These are phyloP conservation scores for Gymnoscopelus microlampas DNA, from an alignment of 2,797 vertebrate genomes.

Conservation along the genomic window DNA sequence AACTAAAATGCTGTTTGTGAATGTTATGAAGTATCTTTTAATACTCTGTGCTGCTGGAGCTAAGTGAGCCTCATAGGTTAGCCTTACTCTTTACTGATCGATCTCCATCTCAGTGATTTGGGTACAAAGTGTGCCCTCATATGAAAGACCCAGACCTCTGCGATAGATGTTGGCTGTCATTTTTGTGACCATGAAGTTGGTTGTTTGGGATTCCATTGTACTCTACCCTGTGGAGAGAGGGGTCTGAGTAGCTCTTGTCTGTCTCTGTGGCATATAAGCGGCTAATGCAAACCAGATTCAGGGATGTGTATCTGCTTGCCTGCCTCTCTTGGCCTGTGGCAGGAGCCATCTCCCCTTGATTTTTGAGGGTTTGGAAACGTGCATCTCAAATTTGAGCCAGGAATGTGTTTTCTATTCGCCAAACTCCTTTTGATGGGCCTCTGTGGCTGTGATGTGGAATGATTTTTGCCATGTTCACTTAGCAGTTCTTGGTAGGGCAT, in stretches of 20 bases:
- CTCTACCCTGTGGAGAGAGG: constrained; percentile 12
- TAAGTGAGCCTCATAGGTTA: too few relatives aligned
- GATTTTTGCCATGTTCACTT: constrained; percentile 13
- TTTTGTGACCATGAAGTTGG: constrained; percentile 1
- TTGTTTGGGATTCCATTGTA: constrained; percentile 20
- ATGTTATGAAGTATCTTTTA: too few relatives aligned
- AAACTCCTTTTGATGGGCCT: constrained; percentile 27
- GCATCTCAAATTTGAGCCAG: constrained; percentile 30
- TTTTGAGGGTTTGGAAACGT: constrained; percentile 40
- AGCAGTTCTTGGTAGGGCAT: constrained; percentile 9
- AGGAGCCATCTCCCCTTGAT: constrained; percentile 23
- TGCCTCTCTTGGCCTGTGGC: constrained; percentile 31
- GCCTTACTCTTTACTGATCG: neutral
- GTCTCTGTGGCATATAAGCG: constrained; percentile 20
- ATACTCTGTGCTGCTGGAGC: too few relatives aligned
- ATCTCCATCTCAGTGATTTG: neutral
- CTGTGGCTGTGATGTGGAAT: constrained; percentile 25
- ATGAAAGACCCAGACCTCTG: neutral
- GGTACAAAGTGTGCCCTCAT: neutral
- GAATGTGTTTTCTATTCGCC: constrained; percentile 41
- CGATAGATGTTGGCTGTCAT: neutral
- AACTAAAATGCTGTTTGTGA: too few relatives aligned
- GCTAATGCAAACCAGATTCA: constrained; percentile 45
- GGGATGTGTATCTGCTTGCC: constrained; percentile 24
- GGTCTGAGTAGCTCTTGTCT: constrained; percentile 10